A percentile compares a stretch with the other conserved stretches of the same genome.
These are phyloP conservation scores for Podarcis lilfordi DNA, from an alignment of 2,797 vertebrate species.

Conservation along the genomic window DNA sequence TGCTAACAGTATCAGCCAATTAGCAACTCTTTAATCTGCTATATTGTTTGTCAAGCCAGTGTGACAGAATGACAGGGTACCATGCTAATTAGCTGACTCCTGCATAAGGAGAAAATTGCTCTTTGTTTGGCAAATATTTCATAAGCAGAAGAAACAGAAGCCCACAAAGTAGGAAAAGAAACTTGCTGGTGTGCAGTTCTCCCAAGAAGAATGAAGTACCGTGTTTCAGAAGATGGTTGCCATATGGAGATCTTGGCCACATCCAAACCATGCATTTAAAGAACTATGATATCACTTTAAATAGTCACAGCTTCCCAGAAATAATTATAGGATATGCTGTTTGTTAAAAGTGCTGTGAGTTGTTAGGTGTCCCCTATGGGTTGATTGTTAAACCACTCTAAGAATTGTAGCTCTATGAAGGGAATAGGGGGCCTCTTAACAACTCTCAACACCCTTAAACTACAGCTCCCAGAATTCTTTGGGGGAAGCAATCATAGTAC, in stretches of 20 bases:
- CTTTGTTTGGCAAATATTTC: slow-evolving; percentile 63
- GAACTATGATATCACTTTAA: too few species aligned
- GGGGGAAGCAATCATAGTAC: too few species aligned
- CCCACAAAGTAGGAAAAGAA: slow-evolving; percentile 40
- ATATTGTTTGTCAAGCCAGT: slow-evolving; percentile 55
- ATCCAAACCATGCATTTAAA: too few species aligned
- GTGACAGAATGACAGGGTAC: slow-evolving; percentile 64
- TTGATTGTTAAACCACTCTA: too few species aligned
- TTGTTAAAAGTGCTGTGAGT: too few species aligned
- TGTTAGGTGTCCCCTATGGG: too few species aligned
- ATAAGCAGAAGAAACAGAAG: slow-evolving; percentile 39
- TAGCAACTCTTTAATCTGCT: slow-evolving; percentile 69
- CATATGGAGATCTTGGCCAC: neutral
- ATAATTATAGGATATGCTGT: too few species aligned
- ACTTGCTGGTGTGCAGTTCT: slow-evolving; percentile 43
- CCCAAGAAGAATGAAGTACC: neutral
- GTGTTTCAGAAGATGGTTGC: neutral
- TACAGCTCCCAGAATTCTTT: too few species aligned
- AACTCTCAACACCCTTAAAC: too few species aligned
- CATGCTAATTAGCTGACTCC: slow-evolving; percentile 63
- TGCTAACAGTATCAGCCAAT: slow-evolving; percentile 60
- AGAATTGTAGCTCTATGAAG: too few species aligned
- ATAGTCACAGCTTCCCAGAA: too few species aligned
- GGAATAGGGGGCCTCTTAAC: too few species aligned
- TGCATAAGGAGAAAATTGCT: slow-evolving; percentile 63